Conservation (phyloP, 2,888 invertebrate species). For the Sceliomorpha sp. region DNA sequence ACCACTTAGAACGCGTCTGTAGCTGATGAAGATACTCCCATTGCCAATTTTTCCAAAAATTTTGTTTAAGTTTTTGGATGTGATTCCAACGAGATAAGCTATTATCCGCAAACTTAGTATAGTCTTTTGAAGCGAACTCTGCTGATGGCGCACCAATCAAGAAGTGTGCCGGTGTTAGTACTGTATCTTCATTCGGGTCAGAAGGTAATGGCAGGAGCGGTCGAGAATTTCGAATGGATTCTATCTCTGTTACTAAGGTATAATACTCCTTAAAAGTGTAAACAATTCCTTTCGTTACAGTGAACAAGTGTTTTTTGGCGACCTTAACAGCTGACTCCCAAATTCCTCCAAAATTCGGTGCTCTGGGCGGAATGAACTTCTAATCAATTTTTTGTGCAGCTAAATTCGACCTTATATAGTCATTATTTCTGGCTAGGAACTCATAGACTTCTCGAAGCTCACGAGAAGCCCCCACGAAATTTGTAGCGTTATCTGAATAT, state of each 20-base stretch:
- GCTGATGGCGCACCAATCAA: not conserved
- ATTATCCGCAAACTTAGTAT: constrained; percentile 1
- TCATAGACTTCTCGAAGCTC: too few species aligned
- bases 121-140: not conserved
- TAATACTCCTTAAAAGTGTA: constrained; percentile 8
- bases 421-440: too few species aligned
- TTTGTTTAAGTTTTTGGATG: constrained; percentile 8
- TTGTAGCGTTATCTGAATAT: too few species aligned
- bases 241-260: constrained; percentile 13
- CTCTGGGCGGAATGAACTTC: constrained; percentile 1
- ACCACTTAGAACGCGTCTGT: too few species aligned
- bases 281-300: too few species aligned
- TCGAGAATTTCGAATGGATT: constrained; percentile 9
- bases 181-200: constrained; percentile 1
- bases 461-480: too few species aligned
- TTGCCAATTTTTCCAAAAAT: constrained; percentile 54
- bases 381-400: too few species aligned
- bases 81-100: not conserved
- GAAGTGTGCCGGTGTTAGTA: constrained; percentile 11
- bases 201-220: constrained; percentile 3
- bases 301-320: constrained; percentile 26
- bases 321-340: constrained; percentile 7
- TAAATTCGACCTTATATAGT: not conserved
- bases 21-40: constrained; percentile 49
- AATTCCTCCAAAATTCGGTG: constrained; percentile 8